These are phyloP conservation scores for Nymphicus hollandicus DNA, from an alignment of 2,113 vertebrate genomes.

Conservation along the genomic window DNA sequence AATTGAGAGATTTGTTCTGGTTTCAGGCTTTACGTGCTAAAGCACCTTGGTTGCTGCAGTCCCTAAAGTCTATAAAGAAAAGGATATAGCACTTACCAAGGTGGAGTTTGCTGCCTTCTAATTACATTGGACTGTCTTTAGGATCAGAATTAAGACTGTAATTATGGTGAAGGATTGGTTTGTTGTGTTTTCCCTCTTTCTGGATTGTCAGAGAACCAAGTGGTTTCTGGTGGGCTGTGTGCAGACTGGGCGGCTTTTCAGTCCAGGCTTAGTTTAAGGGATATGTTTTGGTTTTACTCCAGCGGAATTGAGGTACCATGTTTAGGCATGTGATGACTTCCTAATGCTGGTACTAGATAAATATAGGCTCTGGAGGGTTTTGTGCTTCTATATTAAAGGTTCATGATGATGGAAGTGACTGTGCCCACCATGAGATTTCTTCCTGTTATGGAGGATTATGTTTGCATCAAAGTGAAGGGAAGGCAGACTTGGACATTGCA, in stretches of 20 bases:
- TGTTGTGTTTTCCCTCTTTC: background rate
- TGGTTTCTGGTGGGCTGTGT: background rate
- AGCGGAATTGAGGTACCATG: background rate
- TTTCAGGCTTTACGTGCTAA: background rate
- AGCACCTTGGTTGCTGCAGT: background rate
- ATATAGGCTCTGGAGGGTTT: background rate
- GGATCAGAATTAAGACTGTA: background rate
- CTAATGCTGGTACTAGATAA: background rate
- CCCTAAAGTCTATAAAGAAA: background rate
- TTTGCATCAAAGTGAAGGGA: background rate
- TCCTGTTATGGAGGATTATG: background rate
- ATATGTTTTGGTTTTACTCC: background rate
- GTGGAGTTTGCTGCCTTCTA: background rate
- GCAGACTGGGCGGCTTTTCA: background rate
- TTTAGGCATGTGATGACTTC: background rate
- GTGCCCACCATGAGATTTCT: background rate
- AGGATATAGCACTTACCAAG: background rate
- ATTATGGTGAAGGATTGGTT: background rate
- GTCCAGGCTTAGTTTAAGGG: background rate
- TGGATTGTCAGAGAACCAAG: no score
- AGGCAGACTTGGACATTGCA: background rate
- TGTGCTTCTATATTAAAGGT: background rate
- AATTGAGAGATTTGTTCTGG: background rate
- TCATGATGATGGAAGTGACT: background rate
- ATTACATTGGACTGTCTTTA: background rate